These are phyloP conservation scores for Lithosia quadra DNA, from an alignment of 2,888 invertebrate species.

Conservation along the genomic window DNA sequence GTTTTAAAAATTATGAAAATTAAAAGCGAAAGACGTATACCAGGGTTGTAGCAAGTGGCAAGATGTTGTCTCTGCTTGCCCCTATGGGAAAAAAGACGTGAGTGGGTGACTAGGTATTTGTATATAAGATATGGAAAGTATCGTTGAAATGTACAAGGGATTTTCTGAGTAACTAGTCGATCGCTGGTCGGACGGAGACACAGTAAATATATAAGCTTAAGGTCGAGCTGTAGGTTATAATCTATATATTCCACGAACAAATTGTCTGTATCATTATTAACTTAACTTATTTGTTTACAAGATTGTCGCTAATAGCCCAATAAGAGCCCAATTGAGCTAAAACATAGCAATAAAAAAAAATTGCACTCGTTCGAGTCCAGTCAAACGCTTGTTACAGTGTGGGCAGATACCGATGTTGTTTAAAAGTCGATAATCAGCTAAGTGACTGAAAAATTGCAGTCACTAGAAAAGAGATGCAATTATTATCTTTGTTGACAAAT, in stretches of 20 bases:
- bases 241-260: neutral
- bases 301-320: slow-evolving; percentile 47
- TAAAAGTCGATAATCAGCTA: neutral
- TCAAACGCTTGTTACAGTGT: neutral
- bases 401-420: neutral
- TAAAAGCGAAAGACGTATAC: too few species aligned
- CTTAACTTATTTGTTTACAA: slow-evolving; percentile 33
- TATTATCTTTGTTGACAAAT: neutral
- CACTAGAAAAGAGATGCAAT: neutral
- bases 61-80: too few species aligned
- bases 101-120: too few species aligned
- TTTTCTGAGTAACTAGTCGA: too few species aligned
- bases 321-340: slow-evolving; percentile 49
- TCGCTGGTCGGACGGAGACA: too few species aligned
- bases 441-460: neutral
- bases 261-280: neutral
- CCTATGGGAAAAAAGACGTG: too few species aligned
- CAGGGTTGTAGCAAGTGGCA: too few species aligned
- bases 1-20: too few species aligned
- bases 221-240: too few species aligned
- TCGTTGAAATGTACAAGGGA: too few species aligned
- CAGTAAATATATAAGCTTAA: too few species aligned
- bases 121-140: too few species aligned
- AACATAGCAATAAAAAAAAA: slow-evolving; percentile 39
- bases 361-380: slow-evolving; percentile 21